Evolutionary conservation across 2,888 invertebrate species (phyloP).

Genomic region (Eupithecia vulgata): DNA sequence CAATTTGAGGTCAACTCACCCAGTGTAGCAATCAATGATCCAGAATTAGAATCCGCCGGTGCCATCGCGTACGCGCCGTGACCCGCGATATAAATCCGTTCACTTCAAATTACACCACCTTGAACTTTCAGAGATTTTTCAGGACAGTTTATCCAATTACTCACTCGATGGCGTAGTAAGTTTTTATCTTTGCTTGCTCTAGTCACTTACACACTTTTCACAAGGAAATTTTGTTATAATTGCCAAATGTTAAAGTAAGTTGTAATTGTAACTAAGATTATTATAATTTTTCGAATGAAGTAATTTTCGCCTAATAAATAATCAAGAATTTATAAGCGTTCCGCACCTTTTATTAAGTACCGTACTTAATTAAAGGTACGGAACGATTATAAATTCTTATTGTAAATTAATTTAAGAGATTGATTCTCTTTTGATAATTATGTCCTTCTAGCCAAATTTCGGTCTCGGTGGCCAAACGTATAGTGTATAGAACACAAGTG

Average conservation of each 20-base stretch:
- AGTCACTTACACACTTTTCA: background rate
- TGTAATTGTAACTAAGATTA: background rate
- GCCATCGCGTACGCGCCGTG: slow-evolving; percentile 47
- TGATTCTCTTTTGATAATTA: too few relatives aligned
- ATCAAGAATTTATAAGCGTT: too few relatives aligned
- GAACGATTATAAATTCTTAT: too few relatives aligned
- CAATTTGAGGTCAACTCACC: background rate
- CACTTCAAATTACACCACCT: slow-evolving; percentile 29
- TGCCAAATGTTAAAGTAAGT: background rate
- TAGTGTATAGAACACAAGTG: background rate
- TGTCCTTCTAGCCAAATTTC: too few relatives aligned
- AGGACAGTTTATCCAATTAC: too few relatives aligned
- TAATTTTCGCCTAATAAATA: too few relatives aligned
- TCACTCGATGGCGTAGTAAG: background rate
- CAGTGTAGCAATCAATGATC: slow-evolving; percentile 30
- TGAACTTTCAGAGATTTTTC: slow-evolving; percentile 25
- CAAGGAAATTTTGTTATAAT: slow-evolving; percentile 1
- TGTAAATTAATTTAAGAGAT: too few relatives aligned
- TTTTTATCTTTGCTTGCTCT: background rate
- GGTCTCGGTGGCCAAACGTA: background rate
- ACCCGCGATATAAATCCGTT: slow-evolving; percentile 30
- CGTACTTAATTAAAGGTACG: too few relatives aligned
- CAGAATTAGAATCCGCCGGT: slow-evolving; percentile 46
- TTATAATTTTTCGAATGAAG: background rate
- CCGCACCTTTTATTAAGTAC: too few relatives aligned